Conservation (phyloP, 2,888 invertebrate species). For the Amblyteles armatorius region DNA sequence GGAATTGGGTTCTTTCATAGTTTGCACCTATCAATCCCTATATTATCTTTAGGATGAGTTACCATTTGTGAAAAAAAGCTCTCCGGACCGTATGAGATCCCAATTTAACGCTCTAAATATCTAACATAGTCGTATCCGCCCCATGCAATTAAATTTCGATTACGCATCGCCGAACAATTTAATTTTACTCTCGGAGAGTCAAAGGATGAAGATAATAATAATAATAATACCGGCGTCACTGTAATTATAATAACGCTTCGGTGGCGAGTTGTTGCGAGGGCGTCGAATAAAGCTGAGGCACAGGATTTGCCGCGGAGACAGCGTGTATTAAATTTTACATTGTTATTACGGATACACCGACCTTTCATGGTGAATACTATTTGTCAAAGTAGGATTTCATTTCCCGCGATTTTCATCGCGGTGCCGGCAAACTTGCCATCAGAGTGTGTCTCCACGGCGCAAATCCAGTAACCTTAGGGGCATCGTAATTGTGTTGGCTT, state of each 20-base stretch:
- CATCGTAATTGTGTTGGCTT: conserved; percentile 38
- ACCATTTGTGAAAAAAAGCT: no score
- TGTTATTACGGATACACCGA: neutral
- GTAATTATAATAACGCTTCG: neutral
- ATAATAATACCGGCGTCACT: neutral
- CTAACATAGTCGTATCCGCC: neutral
- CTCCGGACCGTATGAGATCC: no score
- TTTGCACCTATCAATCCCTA: no score
- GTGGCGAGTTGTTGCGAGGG: neutral
- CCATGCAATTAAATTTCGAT: neutral
- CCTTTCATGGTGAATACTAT: neutral
- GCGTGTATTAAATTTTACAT: neutral
- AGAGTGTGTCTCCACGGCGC: neutral
- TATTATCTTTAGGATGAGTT: no score
- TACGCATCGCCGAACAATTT: neutral
- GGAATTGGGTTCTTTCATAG: no score
- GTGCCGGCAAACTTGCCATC: conserved; percentile 19
- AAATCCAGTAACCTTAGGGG: conserved; percentile 15
- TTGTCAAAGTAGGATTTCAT: conserved; percentile 24
- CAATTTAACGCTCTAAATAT: neutral
- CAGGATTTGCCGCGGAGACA: neutral
- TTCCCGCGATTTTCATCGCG: conserved; percentile 36
- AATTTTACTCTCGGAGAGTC: neutral
- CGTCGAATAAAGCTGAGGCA: neutral
- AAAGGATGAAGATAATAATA: neutral